Evolutionary conservation across 2,113 vertebrate genomes (phyloP).

Genomic region (Tympanuchus pallidicinctus): DNA sequence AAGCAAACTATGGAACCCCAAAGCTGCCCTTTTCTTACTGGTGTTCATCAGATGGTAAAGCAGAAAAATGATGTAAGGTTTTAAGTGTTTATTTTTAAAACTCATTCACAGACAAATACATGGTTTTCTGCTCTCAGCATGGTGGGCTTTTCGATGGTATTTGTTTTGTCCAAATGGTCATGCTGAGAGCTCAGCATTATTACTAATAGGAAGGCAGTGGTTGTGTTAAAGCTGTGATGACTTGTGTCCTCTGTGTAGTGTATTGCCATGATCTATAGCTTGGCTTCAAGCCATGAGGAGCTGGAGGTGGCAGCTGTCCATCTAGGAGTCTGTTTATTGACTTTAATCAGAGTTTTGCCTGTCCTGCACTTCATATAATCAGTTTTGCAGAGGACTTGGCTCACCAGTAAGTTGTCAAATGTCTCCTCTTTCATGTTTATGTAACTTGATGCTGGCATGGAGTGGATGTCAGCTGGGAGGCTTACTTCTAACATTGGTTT

Average conservation of each 20-base stretch:
- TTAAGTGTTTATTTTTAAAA: not conserved
- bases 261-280: not conserved
- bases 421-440: not conserved
- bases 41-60: not conserved
- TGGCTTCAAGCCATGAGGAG: not conserved
- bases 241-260: not conserved
- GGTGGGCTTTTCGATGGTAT: not conserved
- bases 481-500: not conserved
- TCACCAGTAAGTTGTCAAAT: not conserved
- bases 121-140: rapidly evolving
- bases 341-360: slow-evolving; percentile 5
- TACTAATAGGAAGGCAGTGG: not conserved
- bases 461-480: not conserved
- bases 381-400: not conserved
- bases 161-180: not conserved
- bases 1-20: not conserved
- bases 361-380: not conserved
- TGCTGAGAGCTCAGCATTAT: not conserved
- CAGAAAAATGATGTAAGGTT: not conserved
- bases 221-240: not conserved
- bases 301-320: slow-evolving; percentile 6
- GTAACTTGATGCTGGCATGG: not conserved
- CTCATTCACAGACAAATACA: not conserved
- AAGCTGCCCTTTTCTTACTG: not conserved
- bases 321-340: slow-evolving; percentile 13